Evolutionary conservation across 2,797 vertebrate genomes (phyloP), one percentile per base, ranked within the genome.

Genomic region (Diplodus sargus): DNA sequence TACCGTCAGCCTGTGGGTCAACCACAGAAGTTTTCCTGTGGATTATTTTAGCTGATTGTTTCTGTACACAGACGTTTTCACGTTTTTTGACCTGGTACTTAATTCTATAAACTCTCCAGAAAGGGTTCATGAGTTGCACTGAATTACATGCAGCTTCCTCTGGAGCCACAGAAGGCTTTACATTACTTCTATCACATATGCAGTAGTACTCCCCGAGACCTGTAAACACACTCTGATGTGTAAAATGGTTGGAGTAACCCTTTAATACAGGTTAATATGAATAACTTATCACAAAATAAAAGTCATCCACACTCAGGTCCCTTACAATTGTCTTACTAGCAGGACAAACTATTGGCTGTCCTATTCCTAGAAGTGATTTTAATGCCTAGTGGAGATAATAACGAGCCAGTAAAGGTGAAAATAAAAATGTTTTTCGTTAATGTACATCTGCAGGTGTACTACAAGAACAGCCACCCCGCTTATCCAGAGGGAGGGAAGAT

Each of bases 401-500:
- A 45, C 17, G 11, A 22, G 7, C 2, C n/a, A 48, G n/a, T 28
- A 34, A 48, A 42, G 3, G 12, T 52, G 0, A 13, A 20, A 39
- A 53, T 16, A 28, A 12, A 74, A 17, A 7, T 16, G 2, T 57
- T 11, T 3, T 16, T 16, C n/a, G 11, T 52, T 3, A 47, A 3
- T 57, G 25, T 25, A 56, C 22, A 48, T 30, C 80, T 79, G 7
- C 83, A 99, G 97, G 93, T 98, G 45, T 98, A 98, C 89, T 94
- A 95, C 89, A 98, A 96, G 95, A 96, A 97, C 56, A 90, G 90
- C 52, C 94, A 97, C 72, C 95, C 96, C 0, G 93, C 94, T 58
- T 96, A 96, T 88, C 97, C 97, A 39, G 96, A 96, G 10, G 97
- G 97, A 61, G 97, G 97, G 1, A 98, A 98, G 85, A 96, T 99